These are phyloP conservation scores for Anolis carolinensis DNA, from an alignment of 2,113 vertebrate species.

Conservation along the genomic window DNA sequence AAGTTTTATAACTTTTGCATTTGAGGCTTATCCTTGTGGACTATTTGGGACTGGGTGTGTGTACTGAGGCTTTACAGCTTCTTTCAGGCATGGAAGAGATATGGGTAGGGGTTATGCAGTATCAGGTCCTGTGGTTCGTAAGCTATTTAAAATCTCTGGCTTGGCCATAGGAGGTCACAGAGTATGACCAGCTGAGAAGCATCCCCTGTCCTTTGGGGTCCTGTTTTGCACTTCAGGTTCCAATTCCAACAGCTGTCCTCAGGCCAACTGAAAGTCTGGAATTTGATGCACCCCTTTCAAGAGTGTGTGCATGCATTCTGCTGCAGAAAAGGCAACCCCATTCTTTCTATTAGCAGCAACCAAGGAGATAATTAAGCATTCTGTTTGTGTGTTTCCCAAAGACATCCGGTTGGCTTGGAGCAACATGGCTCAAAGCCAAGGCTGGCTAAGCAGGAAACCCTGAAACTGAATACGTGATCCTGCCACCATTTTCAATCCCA, in stretches of 20 bases:
- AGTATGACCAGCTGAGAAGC: not conserved
- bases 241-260: not conserved
- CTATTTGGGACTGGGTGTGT: not conserved
- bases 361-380: slow-evolving; percentile 34
- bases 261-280: not conserved
- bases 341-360: not conserved
- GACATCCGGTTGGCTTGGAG: not conserved
- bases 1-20: not conserved
- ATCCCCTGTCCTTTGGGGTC: not conserved
- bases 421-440: not conserved
- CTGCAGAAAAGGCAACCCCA: not conserved
- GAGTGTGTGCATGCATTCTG: not conserved
- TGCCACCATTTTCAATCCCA: not conserved
- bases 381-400: not conserved
- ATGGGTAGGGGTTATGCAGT: not conserved
- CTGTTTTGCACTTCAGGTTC: not conserved
- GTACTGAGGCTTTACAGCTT: not conserved
- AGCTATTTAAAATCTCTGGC: not conserved
- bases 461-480: slow-evolving; percentile 7
- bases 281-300: not conserved
- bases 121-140: not conserved
- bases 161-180: not conserved
- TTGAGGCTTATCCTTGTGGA: not conserved
- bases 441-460: not conserved
- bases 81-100: not conserved